Evolutionary conservation across 1,140 invertebrate species (phyloP), one percentile per base, ranked within the genome.

Genomic region (Metopolophium dirhodum): DNA sequence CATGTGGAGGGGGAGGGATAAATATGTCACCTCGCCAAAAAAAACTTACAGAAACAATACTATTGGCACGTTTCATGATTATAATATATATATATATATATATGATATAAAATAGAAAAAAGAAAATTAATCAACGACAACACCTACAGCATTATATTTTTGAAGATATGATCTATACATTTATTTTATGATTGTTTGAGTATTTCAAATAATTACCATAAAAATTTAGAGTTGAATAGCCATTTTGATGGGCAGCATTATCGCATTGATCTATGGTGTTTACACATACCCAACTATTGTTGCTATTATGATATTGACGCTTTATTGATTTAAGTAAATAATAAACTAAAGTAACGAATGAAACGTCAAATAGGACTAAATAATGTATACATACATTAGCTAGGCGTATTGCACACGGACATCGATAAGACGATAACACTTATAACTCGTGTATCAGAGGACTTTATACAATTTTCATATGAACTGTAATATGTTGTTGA

Each of bases 391-490:
- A n/a, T n/a, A 20, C 8, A 30, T 14, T 14, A 68, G 30, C 26
- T n/a, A n/a, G 30, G 30, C n/a, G n/a, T 7, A n/a, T 77, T 77
- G 61, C 61, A n/a, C 20, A n/a, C n/a, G 61, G 14, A n/a, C 6
- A 77, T n/a, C 61, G 61, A 77, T 77, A 77, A 77, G n/a, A 35
- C 14, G 61, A 68, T 68, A 68, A 77, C n/a, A 77, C 61, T 77
- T 77, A 77, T 77, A 77, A n/a, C 61, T 77, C 30, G 18, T 20
- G 14, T 77, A 77, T 77, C 61, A 77, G n/a, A 77, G 61, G n/a
- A 77, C 61, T 77, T 77, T 18, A 77, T n/a, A 77, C 61, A 77
- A 77, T 77, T 77, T 77, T 77, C 61, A 77, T 77, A 77, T n/a
- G 61, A 77, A 77, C 14, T 77, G n/a, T 77, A 54, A 51, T 54